phyloP scores from a whole-genome alignment of 2,797 vertebrate genomes.

The Agapornis canus region DNA sequence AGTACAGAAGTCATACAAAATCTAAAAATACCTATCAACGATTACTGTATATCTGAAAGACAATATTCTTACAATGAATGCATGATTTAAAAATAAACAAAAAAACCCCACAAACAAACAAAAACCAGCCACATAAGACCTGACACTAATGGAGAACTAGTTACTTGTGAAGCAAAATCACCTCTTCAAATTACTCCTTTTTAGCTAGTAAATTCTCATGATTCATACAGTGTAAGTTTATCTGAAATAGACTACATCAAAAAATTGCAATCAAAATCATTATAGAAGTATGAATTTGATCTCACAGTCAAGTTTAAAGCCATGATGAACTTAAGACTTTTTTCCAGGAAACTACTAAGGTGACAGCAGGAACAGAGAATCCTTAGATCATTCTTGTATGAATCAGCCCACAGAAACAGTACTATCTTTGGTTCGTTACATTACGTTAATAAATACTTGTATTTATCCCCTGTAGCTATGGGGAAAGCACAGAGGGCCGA shows the following conservation, averaged over 20 bases:
- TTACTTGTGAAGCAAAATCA: neutral
- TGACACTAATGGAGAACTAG: neutral
- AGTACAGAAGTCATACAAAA: neutral
- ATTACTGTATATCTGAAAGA: neutral
- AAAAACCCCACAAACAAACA: neutral
- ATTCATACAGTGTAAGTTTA: neutral
- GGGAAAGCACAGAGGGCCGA: neutral
- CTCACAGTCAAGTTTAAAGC: neutral
- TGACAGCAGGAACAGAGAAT: neutral
- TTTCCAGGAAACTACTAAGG: neutral
- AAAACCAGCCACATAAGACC: neutral
- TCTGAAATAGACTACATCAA: neutral
- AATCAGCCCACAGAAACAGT: neutral
- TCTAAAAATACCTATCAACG: neutral
- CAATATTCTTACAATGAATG: neutral
- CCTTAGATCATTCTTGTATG: neutral
- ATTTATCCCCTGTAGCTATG: neutral
- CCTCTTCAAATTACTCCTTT: conserved; percentile 16
- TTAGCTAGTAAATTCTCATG: neutral
- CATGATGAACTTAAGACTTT: neutral
- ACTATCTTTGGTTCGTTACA: neutral
- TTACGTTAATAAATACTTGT: neutral
- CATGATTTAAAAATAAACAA: neutral
- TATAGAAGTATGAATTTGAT: neutral
- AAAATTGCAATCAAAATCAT: neutral